phyloP scores from a whole-genome alignment of 1,140 invertebrate genomes.

The Mycetomoellerius zeteki region DNA sequence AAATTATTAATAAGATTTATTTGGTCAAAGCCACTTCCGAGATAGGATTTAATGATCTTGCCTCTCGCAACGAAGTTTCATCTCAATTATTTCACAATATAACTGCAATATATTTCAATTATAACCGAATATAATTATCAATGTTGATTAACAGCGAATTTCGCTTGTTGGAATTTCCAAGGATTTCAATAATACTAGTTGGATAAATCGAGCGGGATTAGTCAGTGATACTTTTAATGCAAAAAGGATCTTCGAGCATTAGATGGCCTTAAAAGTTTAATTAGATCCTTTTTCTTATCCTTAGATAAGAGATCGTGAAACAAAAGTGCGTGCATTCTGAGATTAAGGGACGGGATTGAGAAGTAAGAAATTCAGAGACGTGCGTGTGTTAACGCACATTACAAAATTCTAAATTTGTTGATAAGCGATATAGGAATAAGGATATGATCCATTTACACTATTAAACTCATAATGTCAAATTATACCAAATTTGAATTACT shows the following conservation, averaged over 20 bases:
- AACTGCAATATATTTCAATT: neutral
- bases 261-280: constrained; percentile 40
- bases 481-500: too few species aligned
- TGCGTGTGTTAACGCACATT: neutral
- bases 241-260: neutral
- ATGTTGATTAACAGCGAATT: neutral
- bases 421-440: neutral
- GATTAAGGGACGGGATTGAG: neutral
- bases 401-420: neutral
- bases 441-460: too few species aligned
- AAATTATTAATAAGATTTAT: constrained; percentile 1
- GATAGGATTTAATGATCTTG: neutral
- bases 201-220: constrained; percentile 27
- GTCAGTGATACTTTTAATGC: constrained; percentile 20
- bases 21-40: neutral
- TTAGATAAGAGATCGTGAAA: constrained; percentile 7
- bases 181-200: neutral
- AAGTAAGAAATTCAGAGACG: neutral
- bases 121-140: neutral
- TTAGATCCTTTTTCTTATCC: too few species aligned
- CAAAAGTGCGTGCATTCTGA: neutral
- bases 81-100: neutral
- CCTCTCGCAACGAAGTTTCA: neutral
- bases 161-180: neutral
- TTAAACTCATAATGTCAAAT: too few species aligned